Evolutionary conservation across 1,140 invertebrate genomes (phyloP), one percentile per base, ranked within the genome.

Genomic region (Gryllus bimaculatus): DNA sequence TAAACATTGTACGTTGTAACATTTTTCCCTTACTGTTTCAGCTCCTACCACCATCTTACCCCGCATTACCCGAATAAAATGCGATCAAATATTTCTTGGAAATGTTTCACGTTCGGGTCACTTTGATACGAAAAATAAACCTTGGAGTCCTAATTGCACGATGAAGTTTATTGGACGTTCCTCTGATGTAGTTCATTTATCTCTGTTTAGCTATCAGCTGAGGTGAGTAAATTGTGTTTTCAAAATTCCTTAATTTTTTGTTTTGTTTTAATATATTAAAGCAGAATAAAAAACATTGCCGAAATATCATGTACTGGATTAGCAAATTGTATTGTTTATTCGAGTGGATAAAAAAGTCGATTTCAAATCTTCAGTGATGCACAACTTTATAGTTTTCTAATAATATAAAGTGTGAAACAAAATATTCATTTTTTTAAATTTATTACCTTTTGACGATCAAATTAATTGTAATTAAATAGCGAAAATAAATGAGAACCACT

Each of bases 171-270:
- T 90, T 8, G 93, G 92, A 47, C 87, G 88, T 49, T 84, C 88
- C 47, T 89, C 89, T 26, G 93, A 94, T 83, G 90, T 93, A 8
- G 91, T 93, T 78, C 92, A 93, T 85, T 88, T 94, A 74, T 91
- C 92, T 47, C 84, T 94, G 74, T 90, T 93, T 85, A 93, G 92
- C 86, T 94, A 92, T 86, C 91, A 91, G 85, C 88, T 94, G 84
- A 92, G 90, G 92, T 93, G 85, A 86, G 82, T 12, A 39, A 39
- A 39, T 39, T 39, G 3, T 20, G 8, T 2, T 2, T 75, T 66
- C 18, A 66, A 66, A 66, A 66, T 18, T 13, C 54, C 2, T 66
- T 66, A 13, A 13, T 3, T 66, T 2, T 7, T 3, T 7, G 7
- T 66, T 66, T 66, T 54, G 49, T 18, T 66, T 10, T 18, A 18